Conservation (phyloP, 2,113 vertebrate genomes). For the Nycticebus coucang region DNA sequence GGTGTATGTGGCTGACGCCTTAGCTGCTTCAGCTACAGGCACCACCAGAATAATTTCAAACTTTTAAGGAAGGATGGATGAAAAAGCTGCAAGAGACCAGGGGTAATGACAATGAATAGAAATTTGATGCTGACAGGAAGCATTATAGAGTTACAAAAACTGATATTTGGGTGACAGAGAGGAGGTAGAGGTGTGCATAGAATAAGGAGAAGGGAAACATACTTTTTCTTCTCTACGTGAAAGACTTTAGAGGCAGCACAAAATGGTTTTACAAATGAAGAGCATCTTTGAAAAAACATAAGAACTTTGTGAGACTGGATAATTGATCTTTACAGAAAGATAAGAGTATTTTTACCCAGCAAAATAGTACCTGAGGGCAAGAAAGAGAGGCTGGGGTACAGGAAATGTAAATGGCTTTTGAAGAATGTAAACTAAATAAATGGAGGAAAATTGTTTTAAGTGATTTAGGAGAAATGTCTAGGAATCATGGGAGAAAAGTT, state of each 20-base stretch:
- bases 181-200: background rate
- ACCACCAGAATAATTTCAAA: background rate
- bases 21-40: too few species aligned
- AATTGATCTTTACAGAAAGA: slow-evolving; percentile 33
- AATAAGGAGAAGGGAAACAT: background rate
- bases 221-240: background rate
- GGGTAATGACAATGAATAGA: background rate
- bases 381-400: background rate
- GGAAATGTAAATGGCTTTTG: slow-evolving; percentile 34
- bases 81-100: background rate
- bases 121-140: background rate
- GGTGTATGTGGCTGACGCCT: too few species aligned
- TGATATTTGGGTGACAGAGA: background rate
- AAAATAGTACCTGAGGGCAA: background rate
- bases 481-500: background rate
- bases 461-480: slow-evolving; percentile 45
- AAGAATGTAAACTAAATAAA: slow-evolving; percentile 34
- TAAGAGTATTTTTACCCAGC: slow-evolving; percentile 22
- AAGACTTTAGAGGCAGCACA: background rate
- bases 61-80: background rate
- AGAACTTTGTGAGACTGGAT: background rate
- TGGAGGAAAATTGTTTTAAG: slow-evolving; percentile 20
- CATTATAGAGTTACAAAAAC: background rate
- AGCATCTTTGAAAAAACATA: slow-evolving; percentile 49
- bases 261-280: slow-evolving; percentile 21